phyloP scores from a whole-genome alignment of 2,888 invertebrate genomes.

The Agriopis leucophaearia region DNA sequence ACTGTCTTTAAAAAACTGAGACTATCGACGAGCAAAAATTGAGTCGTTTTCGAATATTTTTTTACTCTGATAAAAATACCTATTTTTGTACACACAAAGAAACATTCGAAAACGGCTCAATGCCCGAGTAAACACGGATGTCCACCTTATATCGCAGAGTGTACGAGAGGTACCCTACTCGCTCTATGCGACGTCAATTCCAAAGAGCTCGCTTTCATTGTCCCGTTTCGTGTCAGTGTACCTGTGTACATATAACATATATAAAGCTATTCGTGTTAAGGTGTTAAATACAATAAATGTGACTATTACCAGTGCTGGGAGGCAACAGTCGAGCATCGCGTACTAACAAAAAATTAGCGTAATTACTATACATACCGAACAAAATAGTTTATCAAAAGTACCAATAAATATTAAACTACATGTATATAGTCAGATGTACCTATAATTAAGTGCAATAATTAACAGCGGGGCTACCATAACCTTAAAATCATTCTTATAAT shows the following conservation, averaged over 20 bases:
- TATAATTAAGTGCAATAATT: conserved; percentile 49
- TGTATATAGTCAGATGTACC: conserved; percentile 68
- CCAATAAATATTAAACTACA: conserved; percentile 87
- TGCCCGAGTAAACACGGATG: conserved; percentile 16
- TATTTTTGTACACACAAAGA: conserved; percentile 67
- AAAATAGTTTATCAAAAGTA: conserved; percentile 90
- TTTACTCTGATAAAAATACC: conserved; percentile 57
- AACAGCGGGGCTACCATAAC: too few relatives aligned
- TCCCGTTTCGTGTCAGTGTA: conserved; percentile 74
- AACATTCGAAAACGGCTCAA: conserved; percentile 57
- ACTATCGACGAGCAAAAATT: conserved; percentile 30
- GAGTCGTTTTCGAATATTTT: conserved; percentile 58
- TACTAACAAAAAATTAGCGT: conserved; percentile 79
- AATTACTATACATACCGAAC: conserved; percentile 84
- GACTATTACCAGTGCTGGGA: conserved; percentile 71
- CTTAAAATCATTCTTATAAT: too few relatives aligned
- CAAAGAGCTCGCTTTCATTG: conserved; percentile 74
- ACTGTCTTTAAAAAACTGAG: background rate
- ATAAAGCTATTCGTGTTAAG: conserved; percentile 80
- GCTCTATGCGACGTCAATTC: conserved; percentile 78
- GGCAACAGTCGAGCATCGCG: conserved; percentile 76
- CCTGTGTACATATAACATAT: conserved; percentile 60
- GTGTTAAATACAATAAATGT: conserved; percentile 79
- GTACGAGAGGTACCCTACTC: conserved; percentile 62
- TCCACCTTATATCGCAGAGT: conserved; percentile 27